Base-by-base conservation (phyloP, 53 echinoderm and acorn worm species). In the Paracentrotus lividus region DNA sequence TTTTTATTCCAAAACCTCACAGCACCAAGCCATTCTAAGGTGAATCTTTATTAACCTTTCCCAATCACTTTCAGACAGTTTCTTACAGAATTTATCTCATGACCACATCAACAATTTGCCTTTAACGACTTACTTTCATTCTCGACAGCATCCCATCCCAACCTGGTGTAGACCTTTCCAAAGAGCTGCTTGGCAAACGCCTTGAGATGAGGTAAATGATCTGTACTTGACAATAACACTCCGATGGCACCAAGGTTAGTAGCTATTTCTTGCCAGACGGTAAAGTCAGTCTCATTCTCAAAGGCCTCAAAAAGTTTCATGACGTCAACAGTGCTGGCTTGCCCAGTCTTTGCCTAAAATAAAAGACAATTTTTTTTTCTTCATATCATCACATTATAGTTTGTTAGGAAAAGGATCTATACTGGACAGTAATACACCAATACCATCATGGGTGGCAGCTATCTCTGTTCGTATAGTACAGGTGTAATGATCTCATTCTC, bases 291-390 rank as follows among this genome's bases (percentile, higher is more conserved):
- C 94, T 99, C 99, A 57, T 96, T 97, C 84, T 94, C 93, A 45
- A 96, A 99, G 47, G 99, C 99, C 52, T 99, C 97, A 69, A 99
- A 95, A 38, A 97, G 96, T 84, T 95, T 96, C 69, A 99, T 88
- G 13, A 96, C 97, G 42, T 99, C 97, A 13, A 97, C 97, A n/a
- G 99, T 99, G 78, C 93, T 96, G n/a, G 97, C 96, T 93, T 97
- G 96, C 20, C 99, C 99, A 43, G 99, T 97, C 94, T 99, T 99
- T 24, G 99, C 99, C 99, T 99, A 58, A 1, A 86, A 81, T 81
- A n/a, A 0, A 47, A 14, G 55, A 56, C 18, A 24, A 47, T 49
- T 5, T 4, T 1, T 4, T 8, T 40, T n/a, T n/a, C n/a, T n/a
- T 75, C 20, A 15, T 36, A 38, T 75, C 16, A 75, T 42, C 32